phyloP scores from a whole-genome alignment of 2,888 invertebrate species.

The Trachelus troglodyta region DNA sequence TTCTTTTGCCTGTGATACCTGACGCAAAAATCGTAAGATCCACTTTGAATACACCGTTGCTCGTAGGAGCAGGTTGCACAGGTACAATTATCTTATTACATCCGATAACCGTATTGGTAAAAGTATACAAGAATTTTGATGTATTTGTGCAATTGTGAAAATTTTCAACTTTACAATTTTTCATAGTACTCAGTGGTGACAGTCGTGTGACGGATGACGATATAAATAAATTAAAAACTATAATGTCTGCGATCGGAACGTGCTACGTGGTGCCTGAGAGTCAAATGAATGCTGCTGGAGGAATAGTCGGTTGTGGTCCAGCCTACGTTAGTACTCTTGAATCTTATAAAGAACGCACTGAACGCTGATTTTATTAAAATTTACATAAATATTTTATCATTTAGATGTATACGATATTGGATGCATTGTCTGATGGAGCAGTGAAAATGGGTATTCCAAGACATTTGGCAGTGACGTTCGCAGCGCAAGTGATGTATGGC shows the following conservation, averaged over 20 bases:
- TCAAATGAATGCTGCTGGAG: slow-evolving; percentile 80
- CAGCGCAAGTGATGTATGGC: slow-evolving; percentile 84
- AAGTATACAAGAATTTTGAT: neutral
- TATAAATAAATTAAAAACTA: slow-evolving; percentile 70
- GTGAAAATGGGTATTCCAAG: slow-evolving; percentile 89
- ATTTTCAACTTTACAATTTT: slow-evolving; percentile 2
- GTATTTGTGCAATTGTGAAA: neutral
- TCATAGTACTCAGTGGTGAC: slow-evolving; percentile 31
- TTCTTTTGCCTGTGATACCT: slow-evolving; percentile 10
- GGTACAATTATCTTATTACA: slow-evolving; percentile 37
- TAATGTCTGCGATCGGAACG: slow-evolving; percentile 75
- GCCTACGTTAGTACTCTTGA: slow-evolving; percentile 79
- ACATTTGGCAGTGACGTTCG: slow-evolving; percentile 79
- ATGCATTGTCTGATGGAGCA: slow-evolving; percentile 90
- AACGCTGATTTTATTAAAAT: slow-evolving; percentile 11
- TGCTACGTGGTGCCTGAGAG: slow-evolving; percentile 80
- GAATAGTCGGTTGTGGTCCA: slow-evolving; percentile 86
- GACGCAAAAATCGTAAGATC: slow-evolving; percentile 15
- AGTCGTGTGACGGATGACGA: slow-evolving; percentile 69
- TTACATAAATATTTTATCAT: slow-evolving; percentile 33
- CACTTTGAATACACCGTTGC: slow-evolving; percentile 33
- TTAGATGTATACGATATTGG: slow-evolving; percentile 83
- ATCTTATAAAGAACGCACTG: slow-evolving; percentile 1
- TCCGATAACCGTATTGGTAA: slow-evolving; percentile 4
- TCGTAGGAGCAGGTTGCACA: slow-evolving; percentile 66